phyloP scores from a whole-genome alignment of 2,797 vertebrate genomes.

The Galaxias olidus region DNA sequence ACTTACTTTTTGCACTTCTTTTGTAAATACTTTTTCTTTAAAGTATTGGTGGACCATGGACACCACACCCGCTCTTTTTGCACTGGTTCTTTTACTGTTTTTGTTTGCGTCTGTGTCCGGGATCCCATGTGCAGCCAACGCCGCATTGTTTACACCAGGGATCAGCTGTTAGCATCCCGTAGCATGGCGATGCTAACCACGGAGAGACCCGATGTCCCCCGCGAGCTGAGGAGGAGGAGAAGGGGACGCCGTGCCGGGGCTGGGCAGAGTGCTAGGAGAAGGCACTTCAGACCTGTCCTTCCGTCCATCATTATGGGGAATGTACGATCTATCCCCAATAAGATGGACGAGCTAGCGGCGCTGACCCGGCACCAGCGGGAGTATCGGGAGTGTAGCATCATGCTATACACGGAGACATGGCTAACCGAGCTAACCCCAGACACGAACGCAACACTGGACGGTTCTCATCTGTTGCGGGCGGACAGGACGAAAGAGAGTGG shows the following conservation, averaged over 20 bases:
- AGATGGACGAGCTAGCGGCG: slow-evolving; percentile 8
- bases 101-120: too few species aligned
- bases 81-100: too few species aligned
- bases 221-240: background rate
- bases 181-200: background rate
- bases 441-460: background rate
- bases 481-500: background rate
- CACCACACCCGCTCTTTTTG: too few species aligned
- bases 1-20: too few species aligned
- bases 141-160: too few species aligned
- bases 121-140: too few species aligned
- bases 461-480: background rate
- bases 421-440: background rate
- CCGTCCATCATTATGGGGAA: slow-evolving; percentile 13
- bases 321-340: slow-evolving; percentile 13
- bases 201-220: background rate
- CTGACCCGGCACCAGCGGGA: slow-evolving; percentile 5
- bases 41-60: too few species aligned
- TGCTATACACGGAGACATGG: slow-evolving; percentile 13
- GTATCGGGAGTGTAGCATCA: background rate
- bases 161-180: background rate
- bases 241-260: background rate
- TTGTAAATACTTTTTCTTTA: too few species aligned
- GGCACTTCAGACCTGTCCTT: slow-evolving; percentile 1
- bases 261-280: background rate